Percentiles rank a stretch among this genome's conserved stretches.
phyloP scores from a whole-genome alignment of 2,113 vertebrate genomes.

The Sylvia atricapilla region DNA sequence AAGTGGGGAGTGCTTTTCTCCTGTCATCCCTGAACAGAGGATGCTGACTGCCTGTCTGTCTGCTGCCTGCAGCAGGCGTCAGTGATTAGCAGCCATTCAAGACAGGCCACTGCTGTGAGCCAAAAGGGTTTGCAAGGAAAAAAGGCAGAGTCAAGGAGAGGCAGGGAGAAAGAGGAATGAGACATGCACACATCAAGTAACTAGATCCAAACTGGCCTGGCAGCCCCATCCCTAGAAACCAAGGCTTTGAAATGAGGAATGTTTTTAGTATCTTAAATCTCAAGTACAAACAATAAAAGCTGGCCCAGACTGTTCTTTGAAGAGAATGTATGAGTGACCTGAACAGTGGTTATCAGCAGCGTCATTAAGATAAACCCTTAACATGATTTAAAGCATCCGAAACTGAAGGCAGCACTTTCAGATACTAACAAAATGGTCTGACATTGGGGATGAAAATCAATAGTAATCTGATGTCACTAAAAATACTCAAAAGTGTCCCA shows the following conservation, averaged over 20 bases:
- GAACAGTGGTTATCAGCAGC: slow-evolving; percentile 75
- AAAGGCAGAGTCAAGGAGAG: not conserved
- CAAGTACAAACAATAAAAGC: slow-evolving; percentile 75
- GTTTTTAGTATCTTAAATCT: slow-evolving; percentile 75
- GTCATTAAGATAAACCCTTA: slow-evolving; percentile 78
- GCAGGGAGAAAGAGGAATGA: slow-evolving; percentile 14
- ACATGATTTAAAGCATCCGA: slow-evolving; percentile 76
- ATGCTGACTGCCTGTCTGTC: not conserved
- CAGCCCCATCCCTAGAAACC: slow-evolving; percentile 74
- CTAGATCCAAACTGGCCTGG: slow-evolving; percentile 49
- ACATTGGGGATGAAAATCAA: slow-evolving; percentile 74
- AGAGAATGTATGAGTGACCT: slow-evolving; percentile 75
- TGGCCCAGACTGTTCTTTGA: slow-evolving; percentile 58
- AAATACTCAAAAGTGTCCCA: slow-evolving; percentile 73
- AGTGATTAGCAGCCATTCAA: slow-evolving; percentile 32
- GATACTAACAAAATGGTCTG: slow-evolving; percentile 74
- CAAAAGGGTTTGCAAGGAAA: not conserved
- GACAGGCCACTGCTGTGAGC: slow-evolving; percentile 5
- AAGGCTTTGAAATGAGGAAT: slow-evolving; percentile 79
- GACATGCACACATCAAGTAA: not conserved
- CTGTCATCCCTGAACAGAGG: not conserved
- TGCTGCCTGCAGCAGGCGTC: slow-evolving; percentile 38
- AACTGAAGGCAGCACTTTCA: slow-evolving; percentile 75
- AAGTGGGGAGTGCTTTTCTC: slow-evolving; percentile 6
- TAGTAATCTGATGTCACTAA: slow-evolving; percentile 78